A percentile compares a stretch with the other conserved stretches of the same genome.
Evolutionary conservation across 1,140 invertebrate species (phyloP).

Genomic region (Sogatella furcifera): DNA sequence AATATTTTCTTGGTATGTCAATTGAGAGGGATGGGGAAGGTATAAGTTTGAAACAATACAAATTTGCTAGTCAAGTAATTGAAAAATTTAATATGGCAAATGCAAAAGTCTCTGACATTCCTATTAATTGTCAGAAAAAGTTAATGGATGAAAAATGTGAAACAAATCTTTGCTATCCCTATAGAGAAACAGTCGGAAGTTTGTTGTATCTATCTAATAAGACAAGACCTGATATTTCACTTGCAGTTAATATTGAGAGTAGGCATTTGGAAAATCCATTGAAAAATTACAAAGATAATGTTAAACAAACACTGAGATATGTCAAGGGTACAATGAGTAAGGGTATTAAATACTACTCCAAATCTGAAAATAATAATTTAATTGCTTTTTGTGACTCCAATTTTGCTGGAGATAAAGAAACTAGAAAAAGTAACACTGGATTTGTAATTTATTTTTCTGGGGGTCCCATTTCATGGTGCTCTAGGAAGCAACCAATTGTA

Average conservation of each 20-base stretch:
- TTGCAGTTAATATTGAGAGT: slow-evolving; percentile 23
- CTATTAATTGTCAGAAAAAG: too few relatives aligned
- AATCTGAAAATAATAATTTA: not conserved
- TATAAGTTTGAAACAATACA: too few relatives aligned
- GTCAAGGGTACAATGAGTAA: slow-evolving; percentile 12
- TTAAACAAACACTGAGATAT: slow-evolving; percentile 18
- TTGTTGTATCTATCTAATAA: slow-evolving; percentile 27
- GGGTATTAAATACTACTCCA: not conserved
- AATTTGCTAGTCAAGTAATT: too few relatives aligned
- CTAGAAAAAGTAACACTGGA: slow-evolving; percentile 11
- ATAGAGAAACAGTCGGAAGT: slow-evolving; percentile 24
- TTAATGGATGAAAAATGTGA: too few relatives aligned
- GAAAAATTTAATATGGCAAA: too few relatives aligned
- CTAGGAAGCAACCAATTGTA: slow-evolving; percentile 14
- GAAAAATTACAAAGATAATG: not conserved
- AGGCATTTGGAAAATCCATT: slow-evolving; percentile 11
- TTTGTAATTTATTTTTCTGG: slow-evolving; percentile 13
- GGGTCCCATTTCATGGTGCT: slow-evolving; percentile 14
- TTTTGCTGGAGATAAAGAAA: slow-evolving; percentile 6
- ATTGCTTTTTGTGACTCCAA: slow-evolving; percentile 14
- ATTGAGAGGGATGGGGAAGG: not conserved
- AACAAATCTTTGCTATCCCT: slow-evolving; percentile 9
- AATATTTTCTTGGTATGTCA: not conserved
- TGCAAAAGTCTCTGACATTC: too few relatives aligned
- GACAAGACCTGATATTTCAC: slow-evolving; percentile 31